Base-by-base conservation (phyloP, 2,888 invertebrate species). In the Podotricha telesiphe region DNA sequence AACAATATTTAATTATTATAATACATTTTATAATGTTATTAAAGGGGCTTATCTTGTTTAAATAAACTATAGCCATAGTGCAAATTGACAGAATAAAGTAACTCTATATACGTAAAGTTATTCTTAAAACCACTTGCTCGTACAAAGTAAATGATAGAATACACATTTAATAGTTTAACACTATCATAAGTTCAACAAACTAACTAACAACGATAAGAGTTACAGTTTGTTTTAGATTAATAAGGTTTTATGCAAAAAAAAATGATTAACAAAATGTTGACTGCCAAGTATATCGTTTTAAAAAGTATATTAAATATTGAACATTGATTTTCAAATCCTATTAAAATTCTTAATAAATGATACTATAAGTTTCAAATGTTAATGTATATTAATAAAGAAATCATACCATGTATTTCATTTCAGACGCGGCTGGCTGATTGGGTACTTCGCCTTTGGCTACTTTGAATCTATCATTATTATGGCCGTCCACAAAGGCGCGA, bases 321-420 rank as follows among this genome's bases (percentile, higher is more conserved):
- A n/a, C n/a, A n/a, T n/a, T n/a, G n/a, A n/a, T n/a, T n/a, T n/a
- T n/a, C n/a, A n/a, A n/a, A n/a, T n/a, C n/a, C n/a, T n/a, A n/a
- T n/a, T n/a, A n/a, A n/a, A n/a, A n/a, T n/a, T n/a, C n/a, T n/a
- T n/a, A n/a, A n/a, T n/a, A n/a, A n/a, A n/a, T n/a, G n/a, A n/a
- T n/a, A n/a, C n/a, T n/a, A n/a, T n/a, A n/a, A n/a, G n/a, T n/a
- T n/a, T n/a, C n/a, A n/a, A n/a, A n/a, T n/a, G n/a, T n/a, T n/a
- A n/a, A n/a, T 8, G 8, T 7, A 22, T 15, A 7, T 51, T 15
- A 53, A 53, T 11, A 55, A 34, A 55, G 59, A 62, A 40, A 40
- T 42, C 19, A 55, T 72, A 76, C 85, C 76, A 85, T 75, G 40
- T 55, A 76, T 42, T 80, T 79, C 85, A 85, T 84, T 28, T 80